Percentiles rank a stretch among this genome's conserved stretches.
Evolutionary conservation across 2,797 vertebrate species (phyloP).

Genomic region (Tolypeutes matacus): DNA sequence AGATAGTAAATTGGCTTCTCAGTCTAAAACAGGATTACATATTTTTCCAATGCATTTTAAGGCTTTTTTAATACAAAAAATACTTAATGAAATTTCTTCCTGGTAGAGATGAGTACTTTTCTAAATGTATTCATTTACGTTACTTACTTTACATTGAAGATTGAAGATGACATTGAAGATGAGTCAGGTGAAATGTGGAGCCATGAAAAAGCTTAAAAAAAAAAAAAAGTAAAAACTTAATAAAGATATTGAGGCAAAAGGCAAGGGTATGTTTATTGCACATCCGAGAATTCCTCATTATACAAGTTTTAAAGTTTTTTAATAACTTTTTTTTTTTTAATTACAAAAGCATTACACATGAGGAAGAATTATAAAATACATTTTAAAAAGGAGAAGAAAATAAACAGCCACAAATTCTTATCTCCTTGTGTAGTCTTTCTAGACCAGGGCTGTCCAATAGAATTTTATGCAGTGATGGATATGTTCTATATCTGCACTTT

Average conservation of each 20-base stretch:
- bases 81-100: neutral
- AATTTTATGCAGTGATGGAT: neutral
- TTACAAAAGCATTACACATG: neutral
- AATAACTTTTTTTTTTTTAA: neutral
- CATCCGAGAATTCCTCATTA: neutral
- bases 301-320: neutral
- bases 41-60: constrained; percentile 4
- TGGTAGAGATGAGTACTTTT: neutral
- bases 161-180: neutral
- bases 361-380: neutral
- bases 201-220: neutral
- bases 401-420: neutral
- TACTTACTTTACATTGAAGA: constrained; percentile 22
- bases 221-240: neutral
- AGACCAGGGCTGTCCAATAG: neutral
- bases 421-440: neutral
- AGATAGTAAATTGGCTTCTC: constrained; percentile 8
- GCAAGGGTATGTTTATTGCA: neutral
- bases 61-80: neutral
- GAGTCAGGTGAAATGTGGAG: constrained; percentile 15
- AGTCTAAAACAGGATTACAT: constrained; percentile 27
- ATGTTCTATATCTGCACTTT: neutral
- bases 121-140: constrained; percentile 20
- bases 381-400: constrained; percentile 11
- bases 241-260: neutral